phyloP scores from a whole-genome alignment of 2,797 vertebrate genomes.

The Syndactyla subalaris region DNA sequence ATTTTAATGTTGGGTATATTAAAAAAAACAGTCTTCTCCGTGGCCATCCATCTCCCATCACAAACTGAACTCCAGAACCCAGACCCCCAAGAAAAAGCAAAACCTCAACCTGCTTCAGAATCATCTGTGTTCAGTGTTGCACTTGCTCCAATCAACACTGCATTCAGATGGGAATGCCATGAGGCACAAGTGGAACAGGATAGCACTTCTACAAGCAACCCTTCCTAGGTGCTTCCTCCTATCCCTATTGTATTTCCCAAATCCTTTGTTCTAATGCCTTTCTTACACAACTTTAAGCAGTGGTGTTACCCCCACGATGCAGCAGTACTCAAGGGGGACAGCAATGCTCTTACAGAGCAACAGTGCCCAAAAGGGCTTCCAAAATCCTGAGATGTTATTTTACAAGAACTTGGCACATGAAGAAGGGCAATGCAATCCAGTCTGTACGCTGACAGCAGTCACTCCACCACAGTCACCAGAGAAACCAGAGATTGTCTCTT shows the following conservation, averaged over 20 bases:
- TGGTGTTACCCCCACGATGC: not conserved
- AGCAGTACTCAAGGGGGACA: not conserved
- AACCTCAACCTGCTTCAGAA: not conserved
- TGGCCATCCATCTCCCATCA: not conserved
- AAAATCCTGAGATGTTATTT: slow-evolving; percentile 22
- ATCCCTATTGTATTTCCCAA: not conserved
- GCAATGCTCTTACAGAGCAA: not conserved
- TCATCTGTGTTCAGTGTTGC: fast-evolving
- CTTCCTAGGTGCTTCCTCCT: not conserved
- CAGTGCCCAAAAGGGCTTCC: not conserved
- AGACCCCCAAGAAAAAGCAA: not conserved
- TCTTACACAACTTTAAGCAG: slow-evolving; percentile 19
- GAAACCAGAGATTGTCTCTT: not conserved
- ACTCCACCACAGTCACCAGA: not conserved
- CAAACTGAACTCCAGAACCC: not conserved
- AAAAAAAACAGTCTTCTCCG: not conserved
- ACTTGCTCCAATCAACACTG: not conserved
- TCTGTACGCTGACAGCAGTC: not conserved
- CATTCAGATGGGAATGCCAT: not conserved
- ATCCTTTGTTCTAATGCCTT: slow-evolving; percentile 49
- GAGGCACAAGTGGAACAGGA: not conserved
- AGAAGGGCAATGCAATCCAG: not conserved
- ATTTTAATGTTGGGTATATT: not conserved
- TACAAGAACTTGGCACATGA: not conserved
- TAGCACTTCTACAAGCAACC: not conserved